phyloP scores from a whole-genome alignment of 2,113 vertebrate species.

The Zosterops lateralis region DNA sequence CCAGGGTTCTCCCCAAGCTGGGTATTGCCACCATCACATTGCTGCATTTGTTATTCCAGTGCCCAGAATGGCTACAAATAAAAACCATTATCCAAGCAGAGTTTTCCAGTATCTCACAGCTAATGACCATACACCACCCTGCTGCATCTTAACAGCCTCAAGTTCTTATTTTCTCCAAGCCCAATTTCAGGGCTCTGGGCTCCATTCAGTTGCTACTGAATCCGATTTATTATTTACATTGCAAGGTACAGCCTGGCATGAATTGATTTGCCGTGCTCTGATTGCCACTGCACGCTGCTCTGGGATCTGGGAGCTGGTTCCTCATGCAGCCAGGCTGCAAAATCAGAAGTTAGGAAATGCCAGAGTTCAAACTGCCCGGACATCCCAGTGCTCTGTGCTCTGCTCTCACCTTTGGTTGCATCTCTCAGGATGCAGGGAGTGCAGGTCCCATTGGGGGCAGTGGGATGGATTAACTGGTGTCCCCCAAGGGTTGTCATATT shows the following conservation, averaged over 20 bases:
- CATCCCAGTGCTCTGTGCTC: rapidly evolving
- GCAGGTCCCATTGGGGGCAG: neutral
- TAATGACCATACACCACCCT: neutral
- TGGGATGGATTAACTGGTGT: neutral
- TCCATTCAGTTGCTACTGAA: neutral
- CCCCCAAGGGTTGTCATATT: neutral
- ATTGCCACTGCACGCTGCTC: neutral
- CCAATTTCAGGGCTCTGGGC: neutral
- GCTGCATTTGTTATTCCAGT: neutral
- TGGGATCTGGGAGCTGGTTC: neutral
- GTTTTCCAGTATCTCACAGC: neutral
- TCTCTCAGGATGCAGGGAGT: neutral
- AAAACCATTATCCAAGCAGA: neutral
- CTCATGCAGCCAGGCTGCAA: neutral
- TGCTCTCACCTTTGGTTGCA: rapidly evolving
- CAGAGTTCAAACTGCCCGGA: rapidly evolving
- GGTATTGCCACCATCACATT: neutral
- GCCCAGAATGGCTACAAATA: neutral
- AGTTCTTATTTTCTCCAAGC: neutral
- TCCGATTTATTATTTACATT: constrained; percentile 25
- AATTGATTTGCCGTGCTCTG: constrained; percentile 33
- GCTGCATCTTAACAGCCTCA: neutral
- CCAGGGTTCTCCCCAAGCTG: neutral
- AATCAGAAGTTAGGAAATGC: neutral
- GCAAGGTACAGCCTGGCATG: neutral